Evolutionary conservation across 2,797 vertebrate genomes (phyloP), one percentile per base, ranked within the genome.

Genomic region (Spinus olivaceus): DNA sequence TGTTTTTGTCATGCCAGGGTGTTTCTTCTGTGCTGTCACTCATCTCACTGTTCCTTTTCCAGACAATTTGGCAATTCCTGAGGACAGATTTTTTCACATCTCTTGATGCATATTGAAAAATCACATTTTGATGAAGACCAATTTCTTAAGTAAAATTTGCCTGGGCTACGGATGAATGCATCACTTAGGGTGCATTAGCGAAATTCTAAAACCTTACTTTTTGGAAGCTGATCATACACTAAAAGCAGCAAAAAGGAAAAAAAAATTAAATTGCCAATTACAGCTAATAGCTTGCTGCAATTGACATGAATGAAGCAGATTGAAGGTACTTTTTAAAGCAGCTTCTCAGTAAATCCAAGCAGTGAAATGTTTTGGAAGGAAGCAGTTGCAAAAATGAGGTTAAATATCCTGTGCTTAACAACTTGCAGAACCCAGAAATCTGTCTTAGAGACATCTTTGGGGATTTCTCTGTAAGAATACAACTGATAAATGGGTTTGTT

Each of bases 221-320:
- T 86, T 80, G 49, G 73, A 88, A 90, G 66, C 50, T 78, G 89
- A 89, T 88, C 88, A 39, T 88, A 82, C 41, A 30, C 42, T 94
- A 72, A 90, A 89, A 90, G 60, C 60, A 74, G 32, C 33, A 89
- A 51, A 86, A 92, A 72, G 13, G 19, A 32, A 79, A 83, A 92
- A 92, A 95, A 92, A 88, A 41, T 16, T 91, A 91, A 96, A 94
- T 94, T 96, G 33, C 32, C 74, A 67, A 80, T 95, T 84, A 91
- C 64, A 71, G n/a, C 82, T 97, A 96, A 96, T 94, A 93, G 91
- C 91, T 84, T 94, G 96, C 86, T 86, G 74, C 94, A 89, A 42
- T 69, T 90, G 85, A 82, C 80, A 27, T 61, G 77, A 96, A 92
- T 95, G 94, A 96, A 90, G 39, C 74, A 89, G 73, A 77, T 66